Percentiles rank a stretch among this genome's conserved stretches.
Evolutionary conservation across 64 coral and sea anemone species (phyloP).

Genomic region (Pachyseris speciosa): DNA sequence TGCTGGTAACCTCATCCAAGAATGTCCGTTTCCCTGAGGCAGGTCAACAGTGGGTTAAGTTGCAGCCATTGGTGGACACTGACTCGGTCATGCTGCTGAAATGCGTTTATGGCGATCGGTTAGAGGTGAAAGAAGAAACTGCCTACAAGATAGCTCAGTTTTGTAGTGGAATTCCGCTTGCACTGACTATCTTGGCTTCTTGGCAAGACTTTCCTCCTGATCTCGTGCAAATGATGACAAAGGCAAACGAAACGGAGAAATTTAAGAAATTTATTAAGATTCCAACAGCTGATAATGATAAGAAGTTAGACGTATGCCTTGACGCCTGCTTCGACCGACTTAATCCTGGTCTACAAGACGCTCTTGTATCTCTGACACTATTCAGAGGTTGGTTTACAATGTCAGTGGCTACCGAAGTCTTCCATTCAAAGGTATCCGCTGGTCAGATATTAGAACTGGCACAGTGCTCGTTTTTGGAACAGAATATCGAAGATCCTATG

Average conservation of each 20-base stretch:
- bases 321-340: background rate
- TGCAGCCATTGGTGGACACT: background rate
- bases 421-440: background rate
- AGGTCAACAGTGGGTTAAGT: background rate
- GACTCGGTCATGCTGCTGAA: background rate
- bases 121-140: background rate
- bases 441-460: background rate
- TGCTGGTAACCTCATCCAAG: slow-evolving; percentile 4
- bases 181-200: background rate
- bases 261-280: background rate
- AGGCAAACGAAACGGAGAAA: background rate
- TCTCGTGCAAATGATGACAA: slow-evolving; percentile 8
- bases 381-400: background rate
- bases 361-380: background rate
- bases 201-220: background rate
- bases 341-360: background rate
- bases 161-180: slow-evolving; percentile 4
- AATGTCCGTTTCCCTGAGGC: background rate
- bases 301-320: background rate
- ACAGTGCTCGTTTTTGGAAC: background rate
- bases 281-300: background rate
- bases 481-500: background rate
- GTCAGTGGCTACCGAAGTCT: background rate
- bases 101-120: background rate
- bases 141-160: background rate